Conservation (phyloP, 2,113 vertebrate genomes). For the Falco punctatus region DNA sequence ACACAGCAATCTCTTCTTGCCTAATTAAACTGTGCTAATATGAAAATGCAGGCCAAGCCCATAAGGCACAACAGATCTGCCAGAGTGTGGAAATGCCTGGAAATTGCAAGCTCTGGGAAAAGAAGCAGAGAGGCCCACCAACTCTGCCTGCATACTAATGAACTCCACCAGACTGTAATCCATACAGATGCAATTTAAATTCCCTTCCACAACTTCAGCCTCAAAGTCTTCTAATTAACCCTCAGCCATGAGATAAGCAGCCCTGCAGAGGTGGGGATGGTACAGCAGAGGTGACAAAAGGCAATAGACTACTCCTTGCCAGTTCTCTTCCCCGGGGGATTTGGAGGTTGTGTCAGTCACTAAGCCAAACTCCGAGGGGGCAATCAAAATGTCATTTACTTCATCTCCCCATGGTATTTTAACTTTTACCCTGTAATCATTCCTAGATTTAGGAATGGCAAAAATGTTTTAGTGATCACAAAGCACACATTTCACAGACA, state of each 20-base stretch:
- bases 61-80: neutral
- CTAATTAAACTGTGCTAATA: constrained; percentile 22
- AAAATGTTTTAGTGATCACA: constrained; percentile 3
- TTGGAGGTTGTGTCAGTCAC: neutral
- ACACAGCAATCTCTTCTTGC: neutral
- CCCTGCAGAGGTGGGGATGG: neutral
- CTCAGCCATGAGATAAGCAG: neutral
- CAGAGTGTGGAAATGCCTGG: neutral
- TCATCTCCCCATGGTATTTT: neutral
- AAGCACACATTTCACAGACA: constrained; percentile 9
- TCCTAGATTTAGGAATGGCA: constrained; percentile 37
- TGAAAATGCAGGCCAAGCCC: neutral
- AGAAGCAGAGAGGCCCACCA: neutral
- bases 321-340: neutral
- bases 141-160: constrained; percentile 21
- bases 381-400: constrained; percentile 1
- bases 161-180: constrained; percentile 9
- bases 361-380: neutral
- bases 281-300: neutral
- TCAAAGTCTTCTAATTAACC: constrained; percentile 40
- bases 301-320: neutral
- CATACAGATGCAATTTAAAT: constrained; percentile 32
- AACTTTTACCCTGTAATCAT: constrained; percentile 20
- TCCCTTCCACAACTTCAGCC: constrained; percentile 20
- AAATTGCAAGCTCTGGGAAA: constrained; percentile 2